phyloP scores from a whole-genome alignment of 92 coral and sea anemone genomes.

The Palythoa caribaeorum region DNA sequence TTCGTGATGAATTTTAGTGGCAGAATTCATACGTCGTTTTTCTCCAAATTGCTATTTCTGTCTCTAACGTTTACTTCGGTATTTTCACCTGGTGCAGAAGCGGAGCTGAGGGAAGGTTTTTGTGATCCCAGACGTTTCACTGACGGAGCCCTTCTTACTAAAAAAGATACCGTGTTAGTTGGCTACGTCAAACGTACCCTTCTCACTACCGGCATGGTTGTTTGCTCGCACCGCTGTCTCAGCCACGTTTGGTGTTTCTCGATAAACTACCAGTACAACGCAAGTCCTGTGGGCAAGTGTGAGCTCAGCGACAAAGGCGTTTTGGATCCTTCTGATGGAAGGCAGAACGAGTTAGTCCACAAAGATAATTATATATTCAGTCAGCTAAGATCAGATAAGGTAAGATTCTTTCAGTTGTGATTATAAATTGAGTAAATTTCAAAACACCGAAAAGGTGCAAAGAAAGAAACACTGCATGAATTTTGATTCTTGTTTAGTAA shows the following conservation, averaged over 20 bases:
- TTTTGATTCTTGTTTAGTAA: not conserved
- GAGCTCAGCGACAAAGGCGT: slow-evolving; percentile 23
- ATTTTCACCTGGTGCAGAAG: not conserved
- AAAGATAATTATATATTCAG: slow-evolving; percentile 18
- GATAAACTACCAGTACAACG: slow-evolving; percentile 28
- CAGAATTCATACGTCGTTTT: not conserved
- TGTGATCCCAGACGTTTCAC: slow-evolving; percentile 14
- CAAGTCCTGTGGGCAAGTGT: not conserved
- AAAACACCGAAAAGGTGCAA: not conserved
- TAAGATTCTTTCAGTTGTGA: not conserved
- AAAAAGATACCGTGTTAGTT: not conserved
- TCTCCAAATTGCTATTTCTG: not conserved
- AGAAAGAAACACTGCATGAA: not conserved
- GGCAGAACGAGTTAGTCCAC: not conserved
- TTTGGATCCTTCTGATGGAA: not conserved
- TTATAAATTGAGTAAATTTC: too few relatives aligned
- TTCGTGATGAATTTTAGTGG: not conserved
- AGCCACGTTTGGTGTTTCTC: slow-evolving; percentile 31
- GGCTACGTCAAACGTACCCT: not conserved
- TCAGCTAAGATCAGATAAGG: slow-evolving; percentile 34
- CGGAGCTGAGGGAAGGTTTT: not conserved
- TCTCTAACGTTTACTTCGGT: not conserved
- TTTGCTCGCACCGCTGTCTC: slow-evolving; percentile 37
- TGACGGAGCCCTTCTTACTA: slow-evolving; percentile 16
- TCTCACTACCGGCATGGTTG: not conserved